phyloP scores from a whole-genome alignment of 1,140 invertebrate genomes.

The Lasaia peninsularis region DNA sequence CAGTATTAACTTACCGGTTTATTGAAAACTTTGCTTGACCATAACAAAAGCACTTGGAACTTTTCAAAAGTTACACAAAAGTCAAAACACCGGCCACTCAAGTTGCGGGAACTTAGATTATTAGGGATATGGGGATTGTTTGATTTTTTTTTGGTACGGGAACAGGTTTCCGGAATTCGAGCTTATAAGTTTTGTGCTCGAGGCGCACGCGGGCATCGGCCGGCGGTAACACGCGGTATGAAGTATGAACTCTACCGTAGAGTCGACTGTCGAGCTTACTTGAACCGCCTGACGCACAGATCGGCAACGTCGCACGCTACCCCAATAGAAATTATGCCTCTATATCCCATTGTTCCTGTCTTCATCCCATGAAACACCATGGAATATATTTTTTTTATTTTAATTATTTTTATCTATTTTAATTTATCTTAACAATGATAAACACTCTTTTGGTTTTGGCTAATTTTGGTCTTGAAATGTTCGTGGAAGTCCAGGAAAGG shows the following conservation, averaged over 20 bases:
- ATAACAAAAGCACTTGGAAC: conserved; percentile 54
- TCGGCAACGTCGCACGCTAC: conserved; percentile 47
- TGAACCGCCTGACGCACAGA: conserved; percentile 26
- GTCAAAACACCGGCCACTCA: conserved; percentile 28
- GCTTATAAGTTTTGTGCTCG: conserved; percentile 50
- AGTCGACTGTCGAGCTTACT: conserved; percentile 20
- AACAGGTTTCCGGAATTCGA: conserved; percentile 58
- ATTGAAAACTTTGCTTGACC: conserved; percentile 53
- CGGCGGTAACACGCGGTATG: conserved; percentile 49
- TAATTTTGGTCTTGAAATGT: too few relatives aligned
- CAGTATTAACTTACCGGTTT: conserved; percentile 71
- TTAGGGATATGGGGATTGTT: conserved; percentile 32
- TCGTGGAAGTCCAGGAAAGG: too few relatives aligned
- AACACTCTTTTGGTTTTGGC: too few relatives aligned
- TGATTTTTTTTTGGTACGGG: conserved; percentile 36
- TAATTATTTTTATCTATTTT: too few relatives aligned
- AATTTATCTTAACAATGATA: too few relatives aligned
- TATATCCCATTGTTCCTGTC: conserved; percentile 23
- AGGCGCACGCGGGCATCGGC: conserved; percentile 38
- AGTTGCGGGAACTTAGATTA: conserved; percentile 27
- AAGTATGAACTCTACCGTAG: conserved; percentile 33
- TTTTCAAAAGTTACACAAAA: conserved; percentile 48
- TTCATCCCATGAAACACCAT: conserved; percentile 5
- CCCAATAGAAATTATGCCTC: conserved; percentile 35
- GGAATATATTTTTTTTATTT: background rate